Evolutionary conservation across 2,113 vertebrate species (phyloP).

Genomic region (Psophia crepitans): DNA sequence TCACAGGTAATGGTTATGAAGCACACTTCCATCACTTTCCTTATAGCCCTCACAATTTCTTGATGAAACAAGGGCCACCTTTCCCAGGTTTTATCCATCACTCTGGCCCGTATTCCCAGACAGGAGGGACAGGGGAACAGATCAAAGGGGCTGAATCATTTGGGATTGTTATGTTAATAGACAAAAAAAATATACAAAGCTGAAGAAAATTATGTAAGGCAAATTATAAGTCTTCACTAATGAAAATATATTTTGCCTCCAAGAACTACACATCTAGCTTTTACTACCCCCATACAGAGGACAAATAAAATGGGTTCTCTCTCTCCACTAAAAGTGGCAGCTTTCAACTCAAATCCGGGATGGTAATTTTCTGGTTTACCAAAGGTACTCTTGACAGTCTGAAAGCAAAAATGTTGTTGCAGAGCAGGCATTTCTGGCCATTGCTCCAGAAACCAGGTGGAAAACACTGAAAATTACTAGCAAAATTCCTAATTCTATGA

Average conservation of each 20-base stretch:
- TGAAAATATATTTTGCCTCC: background rate
- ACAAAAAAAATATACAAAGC: background rate
- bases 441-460: background rate
- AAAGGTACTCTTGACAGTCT: background rate
- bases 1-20: background rate
- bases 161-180: background rate
- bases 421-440: background rate
- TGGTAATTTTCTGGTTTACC: background rate
- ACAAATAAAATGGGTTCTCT: background rate
- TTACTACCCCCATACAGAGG: background rate
- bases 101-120: background rate
- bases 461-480: background rate
- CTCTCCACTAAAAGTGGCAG: background rate
- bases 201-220: background rate
- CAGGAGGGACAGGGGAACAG: background rate
- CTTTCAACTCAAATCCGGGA: background rate
- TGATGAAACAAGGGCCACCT: background rate
- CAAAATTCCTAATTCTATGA: background rate
- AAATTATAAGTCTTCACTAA: background rate
- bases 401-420: background rate
- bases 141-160: background rate
- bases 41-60: background rate
- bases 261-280: background rate
- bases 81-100: background rate
- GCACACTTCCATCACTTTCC: background rate